Evolutionary conservation across 2,113 vertebrate species (phyloP).

Genomic region (Rhabdornis inornatus): DNA sequence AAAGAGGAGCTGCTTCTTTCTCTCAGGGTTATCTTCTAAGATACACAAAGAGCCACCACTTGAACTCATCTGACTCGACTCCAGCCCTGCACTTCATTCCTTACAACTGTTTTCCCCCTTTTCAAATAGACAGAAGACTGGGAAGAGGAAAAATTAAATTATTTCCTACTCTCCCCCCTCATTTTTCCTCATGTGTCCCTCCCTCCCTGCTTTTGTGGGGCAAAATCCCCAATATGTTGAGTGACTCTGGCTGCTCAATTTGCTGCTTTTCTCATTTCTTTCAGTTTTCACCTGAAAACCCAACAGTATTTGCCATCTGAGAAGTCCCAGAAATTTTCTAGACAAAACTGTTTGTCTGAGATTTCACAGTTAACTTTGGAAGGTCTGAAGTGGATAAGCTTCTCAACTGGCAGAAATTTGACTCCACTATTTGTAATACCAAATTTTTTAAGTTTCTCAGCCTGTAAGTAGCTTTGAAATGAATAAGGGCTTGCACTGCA

Average conservation of each 20-base stretch:
- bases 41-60: slow-evolving; percentile 16
- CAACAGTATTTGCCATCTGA: not conserved
- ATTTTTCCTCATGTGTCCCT: not conserved
- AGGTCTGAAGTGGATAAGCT: not conserved
- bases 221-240: rapidly evolving
- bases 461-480: slow-evolving; percentile 31
- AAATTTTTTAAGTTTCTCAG: slow-evolving; percentile 11
- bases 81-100: not conserved
- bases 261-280: not conserved
- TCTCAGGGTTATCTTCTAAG: slow-evolving; percentile 1
- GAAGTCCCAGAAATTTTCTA: slow-evolving; percentile 1
- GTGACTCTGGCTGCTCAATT: not conserved
- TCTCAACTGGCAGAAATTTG: not conserved
- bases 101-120: not conserved
- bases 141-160: not conserved
- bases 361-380: slow-evolving; percentile 30
- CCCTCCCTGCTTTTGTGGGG: not conserved
- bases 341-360: slow-evolving; percentile 29
- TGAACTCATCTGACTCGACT: not conserved
- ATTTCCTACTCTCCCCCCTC: not conserved
- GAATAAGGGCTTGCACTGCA: not conserved
- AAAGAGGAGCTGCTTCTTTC: slow-evolving; percentile 16
- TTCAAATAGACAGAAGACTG: not conserved
- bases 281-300: not conserved
- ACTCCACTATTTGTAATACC: not conserved